Evolutionary conservation across 2,888 invertebrate genomes (phyloP), one percentile per base, ranked within the genome.

Genomic region (Pristionchus arcanus): DNA sequence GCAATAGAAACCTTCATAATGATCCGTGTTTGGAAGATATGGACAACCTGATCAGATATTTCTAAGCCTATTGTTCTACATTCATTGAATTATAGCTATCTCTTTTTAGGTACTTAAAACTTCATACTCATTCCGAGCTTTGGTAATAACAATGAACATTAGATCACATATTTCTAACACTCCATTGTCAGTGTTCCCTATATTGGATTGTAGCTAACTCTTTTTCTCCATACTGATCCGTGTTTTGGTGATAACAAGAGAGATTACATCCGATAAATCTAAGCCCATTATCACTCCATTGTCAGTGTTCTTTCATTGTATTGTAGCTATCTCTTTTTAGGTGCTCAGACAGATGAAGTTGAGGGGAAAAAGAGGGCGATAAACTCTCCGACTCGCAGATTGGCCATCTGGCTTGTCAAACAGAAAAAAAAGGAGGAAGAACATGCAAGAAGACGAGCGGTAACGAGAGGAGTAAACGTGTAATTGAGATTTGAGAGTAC

Each of bases 361-460:
- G 42, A 85, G 85, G 28, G 21, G 11, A 85, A n/a, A 53, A 53
- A 34, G 21, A 63, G 34, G 84, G 85, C 59, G 85, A 85, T 59
- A 85, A 85, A 85, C 9, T 13, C 21, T n/a, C 37, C 68, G 74
- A 74, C 74, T 49, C 49, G 1, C 15, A 53, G 49, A 81, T 42
- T 28, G 28, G 49, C 25, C 81, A 81, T 81, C 81, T 81, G 81
- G 81, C 81, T 49, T 81, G 81, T 81, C 81, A 81, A 81, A 81
- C 81, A 81, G 81, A 81, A 19, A 81, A 49, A 77, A 81, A 53
- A 81, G 63, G 49, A 81, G n/a, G 49, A n/a, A 81, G 81, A 81
- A 49, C 42, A 81, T 34, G 49, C 49, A 71, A 71, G n/a, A 25
- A 53, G 49, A 9, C n/a, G 49, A 16, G 37, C 13, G 34, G 74